Percentiles rank a stretch among this genome's conserved stretches.
Conservation (phyloP, 2,888 invertebrate genomes). For the Stenodera caucasica region DNA sequence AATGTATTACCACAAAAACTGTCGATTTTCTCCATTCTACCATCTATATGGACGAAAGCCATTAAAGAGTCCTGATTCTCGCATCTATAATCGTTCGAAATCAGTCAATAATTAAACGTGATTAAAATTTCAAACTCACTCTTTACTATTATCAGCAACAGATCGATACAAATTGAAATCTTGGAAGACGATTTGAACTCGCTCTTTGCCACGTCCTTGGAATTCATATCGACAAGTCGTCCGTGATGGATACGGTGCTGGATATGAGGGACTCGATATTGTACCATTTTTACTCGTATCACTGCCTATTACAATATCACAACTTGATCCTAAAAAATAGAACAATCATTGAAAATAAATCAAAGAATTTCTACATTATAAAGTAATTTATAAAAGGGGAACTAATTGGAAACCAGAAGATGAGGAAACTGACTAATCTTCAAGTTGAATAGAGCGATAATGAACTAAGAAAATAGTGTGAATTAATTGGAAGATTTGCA, state of each 20-base stretch:
- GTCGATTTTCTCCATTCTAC: constrained; percentile 82
- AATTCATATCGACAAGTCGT: constrained; percentile 89
- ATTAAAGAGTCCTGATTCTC: constrained; percentile 76
- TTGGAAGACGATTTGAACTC: constrained; percentile 82
- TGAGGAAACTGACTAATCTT: too few species aligned
- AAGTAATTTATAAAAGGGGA: too few species aligned
- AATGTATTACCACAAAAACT: constrained; percentile 81
- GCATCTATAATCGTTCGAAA: constrained; percentile 57
- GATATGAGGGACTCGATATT: constrained; percentile 82
- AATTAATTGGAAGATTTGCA: too few species aligned
- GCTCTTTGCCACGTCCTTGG: constrained; percentile 80
- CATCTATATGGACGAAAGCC: constrained; percentile 80
- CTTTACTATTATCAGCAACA: constrained; percentile 62
- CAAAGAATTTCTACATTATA: too few species aligned
- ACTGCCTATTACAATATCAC: constrained; percentile 77
- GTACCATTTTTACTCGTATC: constrained; percentile 80
- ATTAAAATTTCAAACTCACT: constrained; percentile 57
- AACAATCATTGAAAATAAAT: too few species aligned
- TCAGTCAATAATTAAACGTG: neutral
- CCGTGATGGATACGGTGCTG: constrained; percentile 77
- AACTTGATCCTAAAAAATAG: constrained; percentile 70
- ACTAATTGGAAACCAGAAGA: too few species aligned
- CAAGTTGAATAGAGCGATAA: too few species aligned
- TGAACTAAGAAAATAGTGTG: too few species aligned
- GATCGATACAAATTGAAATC: constrained; percentile 79